Conservation (phyloP, 1,140 invertebrate species). For the Eumaeus atala region DNA sequence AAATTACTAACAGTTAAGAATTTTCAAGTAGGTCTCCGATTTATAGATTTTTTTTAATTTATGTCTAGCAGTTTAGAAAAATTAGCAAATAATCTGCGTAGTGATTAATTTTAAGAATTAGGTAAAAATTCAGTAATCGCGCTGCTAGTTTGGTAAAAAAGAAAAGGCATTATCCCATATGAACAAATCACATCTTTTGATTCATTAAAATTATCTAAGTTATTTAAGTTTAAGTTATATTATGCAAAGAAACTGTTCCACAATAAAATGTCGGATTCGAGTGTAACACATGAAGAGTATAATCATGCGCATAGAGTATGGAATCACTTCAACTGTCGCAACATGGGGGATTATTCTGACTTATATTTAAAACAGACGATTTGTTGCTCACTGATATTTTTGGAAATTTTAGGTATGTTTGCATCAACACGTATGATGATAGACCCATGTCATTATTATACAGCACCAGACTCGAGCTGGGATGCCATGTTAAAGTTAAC, state of each 20-base stretch:
- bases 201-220: conserved; percentile 3
- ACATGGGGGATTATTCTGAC: conserved; percentile 55
- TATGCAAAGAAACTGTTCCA: conserved; percentile 3
- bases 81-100: too few species aligned
- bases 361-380: conserved; percentile 64
- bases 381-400: conserved; percentile 50
- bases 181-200: conserved; percentile 7
- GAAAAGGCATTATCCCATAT: conserved; percentile 6
- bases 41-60: too few species aligned
- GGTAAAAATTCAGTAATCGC: background rate
- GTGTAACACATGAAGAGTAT: conserved; percentile 6
- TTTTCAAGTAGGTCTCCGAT: too few species aligned
- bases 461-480: conserved; percentile 37
- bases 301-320: conserved; percentile 9
- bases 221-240: too few species aligned
- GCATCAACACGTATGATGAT: conserved; percentile 23
- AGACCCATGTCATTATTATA: conserved; percentile 49
- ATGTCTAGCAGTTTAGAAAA: too few species aligned
- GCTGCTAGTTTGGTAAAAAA: background rate
- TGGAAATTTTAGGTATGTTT: conserved; percentile 50
- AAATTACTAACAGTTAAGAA: too few species aligned
- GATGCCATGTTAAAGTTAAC: too few species aligned
- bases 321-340: conserved; percentile 33
- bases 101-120: background rate
- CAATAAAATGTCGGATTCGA: conserved; percentile 2